Base-by-base conservation (phyloP, 2,113 vertebrate genomes). In the Struthio camelus region DNA sequence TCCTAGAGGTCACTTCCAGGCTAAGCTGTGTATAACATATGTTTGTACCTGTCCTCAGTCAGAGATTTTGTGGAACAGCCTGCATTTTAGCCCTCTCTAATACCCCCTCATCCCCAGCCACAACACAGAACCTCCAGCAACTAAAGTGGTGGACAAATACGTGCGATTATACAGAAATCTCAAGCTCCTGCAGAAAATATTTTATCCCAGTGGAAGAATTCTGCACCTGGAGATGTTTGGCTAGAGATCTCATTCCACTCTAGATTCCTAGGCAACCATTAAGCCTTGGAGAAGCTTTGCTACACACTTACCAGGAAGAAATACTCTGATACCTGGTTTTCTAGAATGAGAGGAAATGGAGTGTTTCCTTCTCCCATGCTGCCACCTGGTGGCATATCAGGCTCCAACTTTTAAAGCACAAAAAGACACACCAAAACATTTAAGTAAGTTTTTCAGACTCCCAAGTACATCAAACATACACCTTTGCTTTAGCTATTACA, bases 331-430 rank as follows among this genome's bases (percentile, higher is more conserved):
- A 24, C 6, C 44, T 0, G 3, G 36, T 10, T 79, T n/a, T 5
- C 73, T 61, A 4, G 44, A 7, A 44, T 1, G 14, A 64, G 36
- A 32, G 28, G 66, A 72, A 50, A 7, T 0, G 2, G 44, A 67
- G 46, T 7, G 27, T 96, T 90, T 85, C 67, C 93, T 80, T 96
- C 67, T 94, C 92, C 53, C 85, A 16, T 70, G 94, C 93, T 91
- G 96, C 96, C 96, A 93, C 76, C 96, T 95, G 85, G 78, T 58
- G 96, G 78, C 93, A 38, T 34, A 66, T 8, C 28, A 7, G 8
- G 9, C 53, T 85, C 58, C 87, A 27, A 46, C 72, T 7, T 19
- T 73, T 27, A 5, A 28, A 72, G 14, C 15, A 44, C 59, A 22
- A 32, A 54, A 77, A 34, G 4, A 23, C 23, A 0, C 54, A 36